Base-by-base conservation (phyloP, 2,113 vertebrate species). In the Turnix velox region DNA sequence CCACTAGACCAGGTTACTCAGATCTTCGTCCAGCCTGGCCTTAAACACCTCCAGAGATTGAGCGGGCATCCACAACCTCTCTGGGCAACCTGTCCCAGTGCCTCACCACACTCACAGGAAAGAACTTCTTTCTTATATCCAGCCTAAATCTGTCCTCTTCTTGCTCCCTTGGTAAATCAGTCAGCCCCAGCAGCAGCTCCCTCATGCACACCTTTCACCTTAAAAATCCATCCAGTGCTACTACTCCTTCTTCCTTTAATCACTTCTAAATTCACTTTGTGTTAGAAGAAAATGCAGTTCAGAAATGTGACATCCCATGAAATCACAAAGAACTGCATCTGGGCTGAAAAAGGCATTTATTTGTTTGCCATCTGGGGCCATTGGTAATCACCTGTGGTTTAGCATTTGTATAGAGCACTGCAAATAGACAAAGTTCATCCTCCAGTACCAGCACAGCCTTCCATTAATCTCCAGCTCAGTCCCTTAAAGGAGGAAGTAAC, bases 401-500 rank as follows among this genome's bases (percentile, higher is more conserved):
- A 94, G 71, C 48, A 85, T 46, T 59, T 80, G 66, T 58, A 42
- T 7, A 57, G 81, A 9, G 17, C 42, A 89, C 89, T 87, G 75
- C 80, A 96, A 95, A 96, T 5, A 96, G 90, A 84, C 83, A 92
- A 96, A 94, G 87, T 96, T 93, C 94, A 94, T 49, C 84, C 92
- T 74, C 67, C 90, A 95, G 84, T 91, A 84, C 94, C 94, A 95
- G 67, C 84, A 91, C 74, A 93, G 49, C 31, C 82, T 93, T 90
- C 78, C 92, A 98, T 95, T 97, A 92, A 96, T 97, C 92, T 97
- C 92, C 92, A 82, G 87, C 87, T 92, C 91, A 90, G 92, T 94
- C 95, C 96, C 93, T 96, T 88, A 76, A 97, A 96, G 81, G 91
- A 97, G 96, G 93, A 97, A 97, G 93, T 96, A 97, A 93, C 87